Percentiles rank a stretch among this genome's conserved stretches.
Evolutionary conservation across 1,140 invertebrate genomes (phyloP).

Genomic region (Drosophila biarmipes): DNA sequence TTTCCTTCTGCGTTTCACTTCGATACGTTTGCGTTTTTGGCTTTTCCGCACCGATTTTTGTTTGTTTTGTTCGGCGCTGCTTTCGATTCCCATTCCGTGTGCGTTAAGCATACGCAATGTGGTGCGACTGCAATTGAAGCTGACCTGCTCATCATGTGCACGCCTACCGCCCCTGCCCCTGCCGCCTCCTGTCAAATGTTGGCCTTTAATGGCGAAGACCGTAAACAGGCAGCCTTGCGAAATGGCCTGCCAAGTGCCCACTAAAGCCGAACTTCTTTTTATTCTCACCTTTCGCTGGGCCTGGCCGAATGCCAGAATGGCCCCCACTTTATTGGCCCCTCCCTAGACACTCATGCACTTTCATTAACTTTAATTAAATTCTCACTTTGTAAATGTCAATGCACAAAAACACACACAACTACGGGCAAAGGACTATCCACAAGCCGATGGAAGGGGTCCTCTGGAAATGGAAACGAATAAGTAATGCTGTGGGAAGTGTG

Average conservation of each 20-base stretch:
- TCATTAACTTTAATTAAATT: conserved; percentile 82
- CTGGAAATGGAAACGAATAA: background rate
- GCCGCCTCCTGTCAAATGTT: background rate
- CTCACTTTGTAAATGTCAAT: conserved; percentile 82
- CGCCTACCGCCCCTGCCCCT: background rate
- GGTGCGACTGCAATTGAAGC: conserved; percentile 36
- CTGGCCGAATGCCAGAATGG: conserved; percentile 18
- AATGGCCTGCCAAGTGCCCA: conserved; percentile 59
- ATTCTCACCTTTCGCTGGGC: conserved; percentile 32
- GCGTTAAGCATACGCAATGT: conserved; percentile 77
- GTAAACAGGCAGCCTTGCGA: conserved; percentile 48
- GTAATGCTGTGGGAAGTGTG: background rate
- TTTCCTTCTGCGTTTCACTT: conserved; percentile 20
- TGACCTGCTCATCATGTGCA: conserved; percentile 35
- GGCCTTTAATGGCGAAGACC: conserved; percentile 45
- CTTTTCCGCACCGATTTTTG: background rate
- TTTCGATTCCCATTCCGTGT: conserved; percentile 60
- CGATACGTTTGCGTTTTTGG: conserved; percentile 29
- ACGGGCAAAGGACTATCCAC: conserved; percentile 54
- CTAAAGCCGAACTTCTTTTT: conserved; percentile 39
- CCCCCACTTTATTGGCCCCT: conserved; percentile 29
- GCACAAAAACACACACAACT: conserved; percentile 51
- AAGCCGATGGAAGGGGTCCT: conserved; percentile 2
- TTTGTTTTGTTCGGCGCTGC: conserved; percentile 10
- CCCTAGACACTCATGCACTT: conserved; percentile 66